A percentile compares a stretch with the other conserved stretches of the same genome.
Conservation (phyloP, 1,140 invertebrate genomes). For the Stegodyphus dumicola region DNA sequence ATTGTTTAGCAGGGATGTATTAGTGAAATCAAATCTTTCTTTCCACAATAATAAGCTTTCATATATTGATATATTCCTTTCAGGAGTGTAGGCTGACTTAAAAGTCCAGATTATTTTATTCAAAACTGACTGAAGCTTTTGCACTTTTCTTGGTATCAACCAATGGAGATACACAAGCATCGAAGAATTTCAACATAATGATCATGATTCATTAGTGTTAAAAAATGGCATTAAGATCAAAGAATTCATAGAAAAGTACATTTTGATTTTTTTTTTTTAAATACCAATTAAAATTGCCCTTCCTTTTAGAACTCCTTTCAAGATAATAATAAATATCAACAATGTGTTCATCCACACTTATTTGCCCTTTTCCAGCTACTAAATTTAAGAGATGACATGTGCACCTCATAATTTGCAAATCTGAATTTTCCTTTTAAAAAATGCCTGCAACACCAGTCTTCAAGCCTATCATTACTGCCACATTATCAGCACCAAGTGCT, state of each 20-base stretch:
- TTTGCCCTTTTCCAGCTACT: too few species aligned
- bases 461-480: too few species aligned
- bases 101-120: neutral
- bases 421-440: too few species aligned
- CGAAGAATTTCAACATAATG: neutral
- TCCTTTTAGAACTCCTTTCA: too few species aligned
- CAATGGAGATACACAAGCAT: neutral
- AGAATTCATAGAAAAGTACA: neutral
- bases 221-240: neutral
- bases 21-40: constrained; percentile 6
- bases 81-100: neutral
- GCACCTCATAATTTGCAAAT: too few species aligned
- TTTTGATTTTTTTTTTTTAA: neutral
- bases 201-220: neutral
- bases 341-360: too few species aligned
- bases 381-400: too few species aligned
- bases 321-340: too few species aligned
- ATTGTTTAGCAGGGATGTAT: neutral
- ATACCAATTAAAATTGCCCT: neutral
- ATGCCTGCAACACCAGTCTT: too few species aligned
- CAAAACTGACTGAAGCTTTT: neutral
- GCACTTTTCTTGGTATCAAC: neutral
- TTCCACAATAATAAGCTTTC: constrained; percentile 18
- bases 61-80: constrained; percentile 14
- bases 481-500: too few species aligned